Evolutionary conservation across 2,113 vertebrate species (phyloP).

Genomic region (Dipodomys stephensi): DNA sequence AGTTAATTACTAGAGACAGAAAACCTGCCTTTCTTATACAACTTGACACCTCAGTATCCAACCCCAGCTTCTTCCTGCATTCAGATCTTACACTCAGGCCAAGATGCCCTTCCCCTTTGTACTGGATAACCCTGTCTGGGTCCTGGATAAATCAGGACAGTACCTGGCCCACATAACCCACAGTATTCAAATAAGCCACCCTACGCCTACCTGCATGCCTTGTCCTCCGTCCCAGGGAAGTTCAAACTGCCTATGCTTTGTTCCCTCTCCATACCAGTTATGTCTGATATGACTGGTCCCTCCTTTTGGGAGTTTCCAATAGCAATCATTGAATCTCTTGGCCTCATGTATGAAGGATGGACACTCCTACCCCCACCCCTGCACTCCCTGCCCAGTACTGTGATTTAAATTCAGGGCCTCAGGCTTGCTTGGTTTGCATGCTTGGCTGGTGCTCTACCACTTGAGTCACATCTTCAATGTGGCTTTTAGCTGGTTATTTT

Average conservation of each 20-base stretch:
- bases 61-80: neutral
- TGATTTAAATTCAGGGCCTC: too few species aligned
- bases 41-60: neutral
- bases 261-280: too few species aligned
- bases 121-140: neutral
- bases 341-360: neutral
- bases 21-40: neutral
- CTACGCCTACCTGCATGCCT: neutral
- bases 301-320: neutral
- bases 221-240: accelerated
- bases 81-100: neutral
- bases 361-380: too few species aligned
- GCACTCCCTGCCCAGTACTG: too few species aligned
- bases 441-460: too few species aligned
- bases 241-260: too few species aligned
- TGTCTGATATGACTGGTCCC: accelerated
- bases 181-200: neutral
- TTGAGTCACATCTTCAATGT: too few species aligned
- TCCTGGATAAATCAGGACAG: neutral
- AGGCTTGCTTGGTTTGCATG: too few species aligned
- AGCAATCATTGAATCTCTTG: neutral
- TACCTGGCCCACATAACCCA: accelerated
- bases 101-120: accelerated
- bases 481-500: too few species aligned
- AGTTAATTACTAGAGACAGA: neutral